A percentile compares a stretch with the other conserved stretches of the same genome.
Evolutionary conservation across 2,888 invertebrate species (phyloP).

Genomic region (Drosophila ustulata): DNA sequence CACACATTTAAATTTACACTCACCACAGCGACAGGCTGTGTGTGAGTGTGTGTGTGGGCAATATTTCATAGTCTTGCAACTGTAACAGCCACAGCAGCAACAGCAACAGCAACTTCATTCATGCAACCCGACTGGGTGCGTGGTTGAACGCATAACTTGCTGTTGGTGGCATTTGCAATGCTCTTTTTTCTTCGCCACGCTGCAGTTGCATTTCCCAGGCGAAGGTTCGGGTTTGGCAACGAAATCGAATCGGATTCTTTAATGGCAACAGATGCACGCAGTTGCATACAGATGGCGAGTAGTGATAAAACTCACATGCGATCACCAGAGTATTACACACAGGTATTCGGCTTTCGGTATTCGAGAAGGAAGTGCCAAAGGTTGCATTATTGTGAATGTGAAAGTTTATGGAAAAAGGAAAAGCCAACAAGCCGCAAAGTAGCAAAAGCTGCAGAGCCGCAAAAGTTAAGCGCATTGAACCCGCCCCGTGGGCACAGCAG

Average conservation of each 20-base stretch:
- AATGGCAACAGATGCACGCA: constrained; percentile 23
- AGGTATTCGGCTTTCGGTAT: not conserved
- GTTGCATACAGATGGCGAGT: constrained; percentile 19
- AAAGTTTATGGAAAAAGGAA: constrained; percentile 62
- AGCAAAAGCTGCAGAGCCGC: constrained; percentile 12
- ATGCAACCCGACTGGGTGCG: constrained; percentile 26
- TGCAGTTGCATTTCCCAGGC: constrained; percentile 43
- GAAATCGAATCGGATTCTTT: constrained; percentile 22
- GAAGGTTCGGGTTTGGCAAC: constrained; percentile 22
- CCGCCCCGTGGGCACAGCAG: constrained; percentile 25
- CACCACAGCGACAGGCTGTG: constrained; percentile 11
- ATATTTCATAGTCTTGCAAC: constrained; percentile 63
- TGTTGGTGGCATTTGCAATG: constrained; percentile 2
- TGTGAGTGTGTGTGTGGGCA: constrained; percentile 18
- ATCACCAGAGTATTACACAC: not conserved
- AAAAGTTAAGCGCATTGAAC: constrained; percentile 73
- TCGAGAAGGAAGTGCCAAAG: constrained; percentile 68
- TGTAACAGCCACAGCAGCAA: constrained; percentile 15
- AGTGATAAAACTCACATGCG: constrained; percentile 21
- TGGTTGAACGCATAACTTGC: constrained; percentile 28
- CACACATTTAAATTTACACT: constrained; percentile 55
- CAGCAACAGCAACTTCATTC: constrained; percentile 42
- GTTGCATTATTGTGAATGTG: constrained; percentile 64
- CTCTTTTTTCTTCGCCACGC: not conserved
- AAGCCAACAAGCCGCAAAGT: constrained; percentile 44